Evolutionary conservation across 2,888 invertebrate genomes (phyloP), one percentile per base, ranked within the genome.

Genomic region (Hyposoter didymator): DNA sequence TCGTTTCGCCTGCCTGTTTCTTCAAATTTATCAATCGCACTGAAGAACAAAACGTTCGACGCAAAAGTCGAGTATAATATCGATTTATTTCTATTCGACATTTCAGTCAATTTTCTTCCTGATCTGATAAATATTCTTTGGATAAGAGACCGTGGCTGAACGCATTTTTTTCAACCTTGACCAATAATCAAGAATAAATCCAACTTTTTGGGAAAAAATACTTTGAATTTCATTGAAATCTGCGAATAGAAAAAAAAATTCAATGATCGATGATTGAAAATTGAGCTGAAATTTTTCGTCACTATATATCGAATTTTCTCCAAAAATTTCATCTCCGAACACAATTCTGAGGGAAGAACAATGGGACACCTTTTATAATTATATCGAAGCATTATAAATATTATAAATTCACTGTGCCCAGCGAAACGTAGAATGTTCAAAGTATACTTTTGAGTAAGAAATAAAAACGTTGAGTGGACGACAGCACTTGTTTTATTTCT

Each of bases 401-500:
- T 43, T 49, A 78, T 64, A 32, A 74, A 81, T 17, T 78, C 55
- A 73, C 45, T 12, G 79, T 78, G 75, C 74, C 73, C 75, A 83
- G 74, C 47, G 52, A 80, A 79, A 84, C 67, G 83, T 85, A 84
- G 83, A 82, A 84, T 87, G 86, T 88, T 87, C 85, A 78, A 85
- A 82, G 84, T 84, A 84, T 87, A 88, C 84, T 85, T 87, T 84
- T 76, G 83, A 84, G 82, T 81, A 83, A 83, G 62, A 88, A 87
- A 87, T 85, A 84, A 86, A 87, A 82, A 72, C 84, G 82, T 79
- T 85, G 84, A 76, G 67, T 85, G 82, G 81, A 82, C 75, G 66
- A 81, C 82, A 7, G n/a, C 19, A 14, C 55, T 2, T 17, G 28
- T 22, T 59, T 74, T 45, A 14, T 59, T 74, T 28, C 2, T 0